Base-by-base conservation (phyloP, 1,140 invertebrate genomes). In the Ostrea edulis region DNA sequence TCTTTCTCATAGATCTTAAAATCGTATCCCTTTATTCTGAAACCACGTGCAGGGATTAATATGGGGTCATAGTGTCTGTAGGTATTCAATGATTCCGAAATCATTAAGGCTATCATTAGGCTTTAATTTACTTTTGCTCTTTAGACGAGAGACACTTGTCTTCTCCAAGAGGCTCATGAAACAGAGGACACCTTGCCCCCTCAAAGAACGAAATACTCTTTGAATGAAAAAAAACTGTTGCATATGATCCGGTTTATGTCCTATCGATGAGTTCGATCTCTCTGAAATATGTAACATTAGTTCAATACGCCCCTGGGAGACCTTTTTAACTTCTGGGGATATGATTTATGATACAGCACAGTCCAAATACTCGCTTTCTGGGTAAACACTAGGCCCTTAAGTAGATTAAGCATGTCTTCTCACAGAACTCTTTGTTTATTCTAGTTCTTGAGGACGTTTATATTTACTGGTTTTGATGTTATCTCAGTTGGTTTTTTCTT, bases 381-480 rank as follows among this genome's bases (percentile, higher is more conserved):
- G 25, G 68, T 77, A 77, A 77, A 77, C 68, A 77, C 25, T 29
- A 8, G 29, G 68, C 17, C 68, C 68, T 77, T 77, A 77, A 77
- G 68, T 25, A 77, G 68, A 77, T 77, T 77, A 77, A 20, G 8
- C 25, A 77, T 25, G 68, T 77, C 68, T 77, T 77, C 68, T 77
- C 68, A 77, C 35, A 77, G 35, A 77, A 25, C 29, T 77, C 68
- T 12, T 9, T 77, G 25, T 77, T 77, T 77, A 77, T 35, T 62
- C 68, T 35, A 5, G 25, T 25, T 25, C 68, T 77, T 35, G 12
- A 77, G 29, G 68, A 77, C 25, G 35, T 29, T 29, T 25, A 77
- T 35, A 77, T 77, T 77, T 77, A 77, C 68, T 35, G 68, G 22
- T 22, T 77, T 77, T 77, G 68, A 77, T 77, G 68, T 77, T 77